Evolutionary conservation across 2,113 vertebrate genomes (phyloP).

Genomic region (Apeltes quadracus): DNA sequence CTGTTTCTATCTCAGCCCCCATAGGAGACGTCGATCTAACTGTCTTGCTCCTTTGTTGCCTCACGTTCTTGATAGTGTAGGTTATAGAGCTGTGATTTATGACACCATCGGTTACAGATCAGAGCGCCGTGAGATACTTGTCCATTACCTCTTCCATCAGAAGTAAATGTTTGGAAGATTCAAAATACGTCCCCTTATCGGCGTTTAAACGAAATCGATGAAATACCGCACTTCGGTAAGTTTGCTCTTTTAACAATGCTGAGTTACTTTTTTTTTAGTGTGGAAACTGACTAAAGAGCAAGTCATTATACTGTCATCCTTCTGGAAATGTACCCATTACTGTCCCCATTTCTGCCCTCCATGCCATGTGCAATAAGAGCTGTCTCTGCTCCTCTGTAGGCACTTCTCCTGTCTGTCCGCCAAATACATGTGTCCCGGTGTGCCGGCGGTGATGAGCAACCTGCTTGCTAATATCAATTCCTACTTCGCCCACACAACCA

Average conservation of each 20-base stretch:
- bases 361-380: slow-evolving; percentile 18
- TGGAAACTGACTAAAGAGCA: not conserved
- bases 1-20: slow-evolving; percentile 7
- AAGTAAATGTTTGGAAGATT: slow-evolving; percentile 53
- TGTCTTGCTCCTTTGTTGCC: slow-evolving; percentile 4
- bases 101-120: slow-evolving; percentile 27
- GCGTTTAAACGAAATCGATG: slow-evolving; percentile 18
- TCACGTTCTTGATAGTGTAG: slow-evolving; percentile 15
- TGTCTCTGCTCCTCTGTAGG: slow-evolving; percentile 77
- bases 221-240: slow-evolving; percentile 1
- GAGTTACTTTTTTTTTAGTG: not conserved
- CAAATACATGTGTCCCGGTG: slow-evolving; percentile 97
- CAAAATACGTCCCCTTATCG: slow-evolving; percentile 26
- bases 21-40: slow-evolving; percentile 6
- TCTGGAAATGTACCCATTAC: not conserved
- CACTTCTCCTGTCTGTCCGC: slow-evolving; percentile 98
- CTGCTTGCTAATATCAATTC: slow-evolving; percentile 97
- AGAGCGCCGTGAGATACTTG: slow-evolving; percentile 30
- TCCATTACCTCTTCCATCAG: slow-evolving; percentile 26
- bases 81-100: slow-evolving; percentile 48
- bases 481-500: slow-evolving; percentile 97
- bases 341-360: not conserved
- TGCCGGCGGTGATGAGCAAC: slow-evolving; percentile 97
- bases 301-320: not conserved
- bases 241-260: not conserved